These are phyloP conservation scores for Chironomus tentans DNA, from an alignment of 2,888 invertebrate species.

Conservation along the genomic window DNA sequence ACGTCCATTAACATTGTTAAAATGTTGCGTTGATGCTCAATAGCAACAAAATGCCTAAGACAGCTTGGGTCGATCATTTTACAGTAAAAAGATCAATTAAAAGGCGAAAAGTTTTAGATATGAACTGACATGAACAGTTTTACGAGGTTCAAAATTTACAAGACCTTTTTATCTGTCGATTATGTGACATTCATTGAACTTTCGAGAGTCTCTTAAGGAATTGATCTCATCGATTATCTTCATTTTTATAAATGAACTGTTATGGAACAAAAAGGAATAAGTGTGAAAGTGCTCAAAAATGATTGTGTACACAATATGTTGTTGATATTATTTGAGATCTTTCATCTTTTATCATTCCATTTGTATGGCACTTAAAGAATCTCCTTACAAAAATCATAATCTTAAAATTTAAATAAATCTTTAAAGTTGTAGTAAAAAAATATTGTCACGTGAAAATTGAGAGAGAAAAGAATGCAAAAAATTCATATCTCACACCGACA, in stretches of 20 bases:
- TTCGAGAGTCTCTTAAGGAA: background rate
- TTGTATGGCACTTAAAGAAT: too few species aligned
- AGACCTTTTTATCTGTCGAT: background rate
- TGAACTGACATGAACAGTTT: background rate
- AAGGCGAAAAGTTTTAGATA: background rate
- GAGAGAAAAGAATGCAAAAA: too few species aligned
- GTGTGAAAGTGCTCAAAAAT: background rate
- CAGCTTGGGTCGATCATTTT: background rate
- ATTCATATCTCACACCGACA: background rate
- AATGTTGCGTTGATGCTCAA: background rate
- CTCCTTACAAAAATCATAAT: too few species aligned
- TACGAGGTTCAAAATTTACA: background rate
- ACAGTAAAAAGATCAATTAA: background rate
- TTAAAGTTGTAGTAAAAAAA: too few species aligned
- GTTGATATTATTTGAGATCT: too few species aligned
- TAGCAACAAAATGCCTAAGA: background rate
- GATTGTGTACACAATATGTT: background rate
- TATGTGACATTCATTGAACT: background rate
- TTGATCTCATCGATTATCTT: too few species aligned
- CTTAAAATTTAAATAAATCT: too few species aligned
- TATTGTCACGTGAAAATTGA: background rate
- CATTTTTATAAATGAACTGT: background rate
- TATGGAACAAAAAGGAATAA: background rate
- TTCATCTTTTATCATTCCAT: too few species aligned
- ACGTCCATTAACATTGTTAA: conserved; percentile 9